Evolutionary conservation across 2,113 vertebrate genomes (phyloP), one percentile per base, ranked within the genome.

Genomic region (Ameiurus melas): DNA sequence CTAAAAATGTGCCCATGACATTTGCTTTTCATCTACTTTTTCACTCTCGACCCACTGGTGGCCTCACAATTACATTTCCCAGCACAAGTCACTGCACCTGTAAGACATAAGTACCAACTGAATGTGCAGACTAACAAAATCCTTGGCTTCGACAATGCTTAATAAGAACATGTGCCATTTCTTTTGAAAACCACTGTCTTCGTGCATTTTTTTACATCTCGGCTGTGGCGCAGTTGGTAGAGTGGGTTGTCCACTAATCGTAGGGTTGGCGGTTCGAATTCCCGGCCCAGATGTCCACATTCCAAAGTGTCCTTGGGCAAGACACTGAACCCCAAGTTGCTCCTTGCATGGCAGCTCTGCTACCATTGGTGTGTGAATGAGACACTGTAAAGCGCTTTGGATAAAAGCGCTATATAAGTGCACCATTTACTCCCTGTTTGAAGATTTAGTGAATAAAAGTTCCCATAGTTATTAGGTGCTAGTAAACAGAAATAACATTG

Each of bases 41-140:
- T 77, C 73, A 47, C 20, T 77, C 39, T 27, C 25, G 73, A 77
- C 73, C 73, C 47, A 77, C 73, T 47, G 73, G 47, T 77, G 73
- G 73, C 73, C 73, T 77, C 39, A 25, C 12, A 25, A 47, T 27
- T 77, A 77, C 39, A 47, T 22, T 75, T 22, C 71, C 19, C 71
- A 75, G 71, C 19, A 47, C 20, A 25, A 22, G 70, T 47, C 73
- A 43, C 9, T 3, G 73, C 39, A 47, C 73, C 73, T 25, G 5
- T 13, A 47, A 27, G 39, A 75, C 20, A 43, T 20, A 2, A 16
- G 22, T 0, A 68, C 64, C 27, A n/a, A 68, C 0, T 14, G 27
- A 68, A 68, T 68, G 27, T 30, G 27, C 10, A n/a, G 27, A 30
- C 10, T 1, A 71, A 39, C 70, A 70, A 73, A 73, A 39, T 73